Base-by-base conservation (phyloP, 1,140 invertebrate species). In the Episyrphus balteatus region DNA sequence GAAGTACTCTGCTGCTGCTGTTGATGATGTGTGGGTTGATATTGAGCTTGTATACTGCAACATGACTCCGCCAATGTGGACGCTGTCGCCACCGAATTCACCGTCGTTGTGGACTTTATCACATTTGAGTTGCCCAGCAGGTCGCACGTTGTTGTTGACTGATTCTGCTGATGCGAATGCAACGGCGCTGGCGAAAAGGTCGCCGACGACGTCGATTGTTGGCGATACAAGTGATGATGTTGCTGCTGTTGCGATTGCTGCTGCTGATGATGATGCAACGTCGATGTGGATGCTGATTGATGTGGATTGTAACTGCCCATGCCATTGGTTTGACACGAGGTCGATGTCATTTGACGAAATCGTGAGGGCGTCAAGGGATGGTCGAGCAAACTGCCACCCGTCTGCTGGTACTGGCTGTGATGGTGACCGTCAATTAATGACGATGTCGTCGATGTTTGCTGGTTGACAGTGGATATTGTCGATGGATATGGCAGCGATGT, bases 331-430 rank as follows among this genome's bases (percentile, higher is more conserved):
- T 66, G 63, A 33, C 58, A 58, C 13, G 59, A 61, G 31, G 62
- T 64, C 34, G 61, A 59, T 42, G 55, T 56, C 49, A 55, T 59
- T 44, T 62, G 63, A 19, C 61, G 60, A 53, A 66, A 66, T 49
- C 64, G 66, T 48, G 64, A 59, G 43, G 65, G 62, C 47, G 63
- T 67, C 19, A 66, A 54, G 14, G 64, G 62, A 50, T 66, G 63
- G 48, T 66, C 63, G 30, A 66, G 53, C 50, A 66, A 51, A 10
- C 64, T 66, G 13, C 58, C 62, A 18, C 61, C 60, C 40, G 63
- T 66, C 52, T 66, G 63, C 51, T 66, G 63, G 33, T 66, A 66
- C 48, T 66, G 63, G 58, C 62, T 66, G 47, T 66, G 63, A 46
- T 66, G 66, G 49, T 64, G 61, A 30, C 61, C 55, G 30, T 66